Base-by-base conservation (phyloP, 1,140 invertebrate genomes). In the Lepidurus arcticus region DNA sequence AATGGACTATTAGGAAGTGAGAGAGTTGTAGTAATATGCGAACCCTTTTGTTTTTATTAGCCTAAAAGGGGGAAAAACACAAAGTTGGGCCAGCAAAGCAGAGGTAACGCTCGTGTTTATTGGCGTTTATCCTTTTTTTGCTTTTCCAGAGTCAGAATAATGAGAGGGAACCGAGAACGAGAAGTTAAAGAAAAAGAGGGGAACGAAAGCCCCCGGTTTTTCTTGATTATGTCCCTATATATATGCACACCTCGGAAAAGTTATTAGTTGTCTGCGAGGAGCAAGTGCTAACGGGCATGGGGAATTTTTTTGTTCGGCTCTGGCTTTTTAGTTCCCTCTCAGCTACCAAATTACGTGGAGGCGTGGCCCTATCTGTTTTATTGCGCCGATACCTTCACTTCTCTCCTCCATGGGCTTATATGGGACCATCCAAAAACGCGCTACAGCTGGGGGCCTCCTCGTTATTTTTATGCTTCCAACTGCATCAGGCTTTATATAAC, bases 291-390 rank as follows among this genome's bases (percentile, higher is more conserved):
- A 65, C 53, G n/a, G 53, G 53, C 53, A 65, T 7, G 53, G 21
- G 21, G 21, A 65, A 7, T n/a, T n/a, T 65, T 65, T 65, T 65
- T 16, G 9, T 65, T 65, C 53, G 53, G 21, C 53, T 16, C 16
- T 13, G 16, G 16, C 53, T 65, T 65, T 65, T 65, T 65, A 65
- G 16, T 65, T 65, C 21, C 53, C 16, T 21, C 53, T 65, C 53
- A 65, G 53, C 53, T 65, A 65, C 53, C 53, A 65, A 65, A 65
- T 65, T 65, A 65, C 53, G 53, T 65, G 53, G 53, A 65, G 53
- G 53, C 53, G 53, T 65, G 53, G 53, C 53, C 53, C 53, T 65
- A 65, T 65, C 53, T 65, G 10, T 65, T 65, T 65, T 65, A 65
- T 65, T 65, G 53, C 53, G 21, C 8, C 1, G 53, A 34, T 34